Conservation (phyloP, 2,113 vertebrate genomes). For the Bubo blakistoni region DNA sequence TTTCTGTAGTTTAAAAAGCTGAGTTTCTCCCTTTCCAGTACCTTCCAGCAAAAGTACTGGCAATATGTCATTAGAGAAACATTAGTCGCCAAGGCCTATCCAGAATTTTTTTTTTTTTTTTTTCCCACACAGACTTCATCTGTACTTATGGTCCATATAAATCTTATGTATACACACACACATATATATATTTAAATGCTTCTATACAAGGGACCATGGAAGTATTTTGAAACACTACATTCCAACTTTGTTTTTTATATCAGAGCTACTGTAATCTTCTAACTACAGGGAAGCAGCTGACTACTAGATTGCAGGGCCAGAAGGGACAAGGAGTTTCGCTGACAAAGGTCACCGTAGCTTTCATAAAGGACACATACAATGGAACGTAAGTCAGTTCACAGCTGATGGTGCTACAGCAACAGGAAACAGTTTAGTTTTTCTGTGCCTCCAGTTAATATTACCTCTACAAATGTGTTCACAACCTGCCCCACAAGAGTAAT, state of each 20-base stretch:
- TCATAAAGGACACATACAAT: not conserved
- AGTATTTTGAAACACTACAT: not conserved
- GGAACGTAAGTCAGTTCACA: not conserved
- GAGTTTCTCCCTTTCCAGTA: not conserved
- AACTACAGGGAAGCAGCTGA: not conserved
- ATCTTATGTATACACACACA: not conserved
- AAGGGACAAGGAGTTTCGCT: not conserved
- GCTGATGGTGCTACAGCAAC: not conserved
- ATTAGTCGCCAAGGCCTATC: not conserved
- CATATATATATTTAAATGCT: not conserved
- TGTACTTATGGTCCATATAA: not conserved
- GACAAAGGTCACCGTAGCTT: not conserved
- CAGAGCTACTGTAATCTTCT: not conserved
- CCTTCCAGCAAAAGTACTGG: not conserved
- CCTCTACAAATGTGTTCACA: not conserved
- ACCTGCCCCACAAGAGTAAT: not conserved
- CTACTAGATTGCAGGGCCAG: not conserved
- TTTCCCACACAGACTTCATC: not conserved
- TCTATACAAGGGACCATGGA: accelerated
- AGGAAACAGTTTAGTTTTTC: not conserved
- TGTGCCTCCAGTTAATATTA: not conserved
- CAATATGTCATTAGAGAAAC: not conserved
- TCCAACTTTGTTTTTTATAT: not conserved
- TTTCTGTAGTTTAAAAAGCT: not conserved
- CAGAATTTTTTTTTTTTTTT: not conserved